phyloP scores from a whole-genome alignment of 1,140 invertebrate genomes.

The Colletes gigas region DNA sequence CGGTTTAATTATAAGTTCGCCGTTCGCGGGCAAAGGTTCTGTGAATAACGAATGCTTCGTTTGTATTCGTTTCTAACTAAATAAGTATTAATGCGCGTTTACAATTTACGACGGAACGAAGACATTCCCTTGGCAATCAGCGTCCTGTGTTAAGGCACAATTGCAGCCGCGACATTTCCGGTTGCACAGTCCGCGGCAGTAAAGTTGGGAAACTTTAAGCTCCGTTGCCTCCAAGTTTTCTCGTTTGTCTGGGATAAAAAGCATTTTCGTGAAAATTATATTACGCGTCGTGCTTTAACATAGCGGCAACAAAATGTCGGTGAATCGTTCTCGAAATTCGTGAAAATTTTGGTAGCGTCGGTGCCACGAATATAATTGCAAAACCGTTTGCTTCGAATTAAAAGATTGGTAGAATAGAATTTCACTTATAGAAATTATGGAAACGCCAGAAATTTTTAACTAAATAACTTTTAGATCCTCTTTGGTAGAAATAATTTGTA shows the following conservation, averaged over 20 bases:
- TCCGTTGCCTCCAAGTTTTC: conserved; percentile 27
- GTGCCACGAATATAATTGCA: no score
- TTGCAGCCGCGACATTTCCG: conserved; percentile 2
- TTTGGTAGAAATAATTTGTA: no score
- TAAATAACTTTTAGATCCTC: no score
- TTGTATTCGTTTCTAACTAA: not conserved
- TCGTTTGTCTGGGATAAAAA: conserved; percentile 27
- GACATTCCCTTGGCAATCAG: conserved; percentile 32
- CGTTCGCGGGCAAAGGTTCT: no score
- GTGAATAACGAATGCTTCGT: not conserved
- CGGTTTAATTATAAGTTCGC: no score
- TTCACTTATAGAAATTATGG: no score
- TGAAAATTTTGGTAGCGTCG: no score
- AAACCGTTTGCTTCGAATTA: no score
- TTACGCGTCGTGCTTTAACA: not conserved
- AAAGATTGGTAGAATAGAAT: no score
- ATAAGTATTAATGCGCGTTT: conserved; percentile 18
- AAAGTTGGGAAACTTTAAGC: conserved; percentile 36
- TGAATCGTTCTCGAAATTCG: no score
- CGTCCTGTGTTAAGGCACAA: conserved; percentile 21
- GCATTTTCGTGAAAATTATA: not conserved
- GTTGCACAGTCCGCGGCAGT: conserved; percentile 13
- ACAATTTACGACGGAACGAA: conserved; percentile 3
- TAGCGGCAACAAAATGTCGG: no score
- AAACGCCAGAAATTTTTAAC: no score